Evolutionary conservation across 2,888 invertebrate species (phyloP).

Genomic region (Linhomoeus sp.): DNA sequence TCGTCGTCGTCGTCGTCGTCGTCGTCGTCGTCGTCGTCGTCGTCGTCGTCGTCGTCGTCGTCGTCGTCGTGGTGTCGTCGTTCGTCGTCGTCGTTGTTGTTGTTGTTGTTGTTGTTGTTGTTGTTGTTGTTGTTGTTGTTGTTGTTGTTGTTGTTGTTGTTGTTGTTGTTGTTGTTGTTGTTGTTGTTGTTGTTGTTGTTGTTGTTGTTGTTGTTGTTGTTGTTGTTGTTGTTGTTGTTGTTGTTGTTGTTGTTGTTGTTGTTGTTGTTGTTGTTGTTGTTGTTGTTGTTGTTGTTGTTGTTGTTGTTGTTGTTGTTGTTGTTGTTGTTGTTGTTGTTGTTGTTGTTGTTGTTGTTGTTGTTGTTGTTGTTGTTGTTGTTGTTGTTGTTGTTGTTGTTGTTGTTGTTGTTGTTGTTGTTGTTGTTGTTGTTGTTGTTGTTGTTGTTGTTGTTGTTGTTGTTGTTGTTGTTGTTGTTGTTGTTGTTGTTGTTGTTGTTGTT

Average conservation of each 20-base stretch:
- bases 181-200: not conserved
- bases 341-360: conserved; percentile 4
- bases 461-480: conserved; percentile 5
- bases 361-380: conserved; percentile 1
- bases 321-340: conserved; percentile 23
- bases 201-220: not conserved
- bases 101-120: conserved; percentile 1
- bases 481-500: conserved; percentile 3
- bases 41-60: too few relatives aligned
- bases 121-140: not conserved
- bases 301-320: conserved; percentile 31
- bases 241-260: not conserved
- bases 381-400: conserved; percentile 5
- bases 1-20: too few relatives aligned
- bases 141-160: conserved; percentile 1
- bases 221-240: conserved; percentile 1
- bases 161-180: not conserved
- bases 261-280: not conserved
- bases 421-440: conserved; percentile 17
- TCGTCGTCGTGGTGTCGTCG: too few relatives aligned
- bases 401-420: conserved; percentile 7
- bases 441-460: conserved; percentile 4
- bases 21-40: too few relatives aligned
- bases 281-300: not conserved
- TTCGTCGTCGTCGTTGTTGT: not conserved